Conservation (phyloP, 2,888 invertebrate genomes). For the Brachyptera risi region DNA sequence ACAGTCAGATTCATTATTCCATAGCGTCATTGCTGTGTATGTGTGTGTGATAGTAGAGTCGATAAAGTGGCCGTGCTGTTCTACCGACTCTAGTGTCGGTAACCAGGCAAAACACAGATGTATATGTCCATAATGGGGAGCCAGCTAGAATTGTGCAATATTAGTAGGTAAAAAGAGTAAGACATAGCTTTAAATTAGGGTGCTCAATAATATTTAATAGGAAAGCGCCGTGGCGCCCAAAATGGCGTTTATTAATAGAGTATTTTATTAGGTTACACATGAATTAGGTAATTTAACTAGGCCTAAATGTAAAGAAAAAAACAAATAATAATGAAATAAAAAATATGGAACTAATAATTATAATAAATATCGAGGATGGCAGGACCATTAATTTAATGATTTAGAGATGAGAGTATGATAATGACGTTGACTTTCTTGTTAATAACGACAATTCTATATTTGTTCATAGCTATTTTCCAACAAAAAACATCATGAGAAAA, state of each 20-base stretch:
- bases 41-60: neutral
- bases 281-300: constrained; percentile 32
- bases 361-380: constrained; percentile 28
- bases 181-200: constrained; percentile 35
- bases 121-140: neutral
- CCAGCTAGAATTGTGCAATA: constrained; percentile 35
- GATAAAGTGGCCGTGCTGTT: no score
- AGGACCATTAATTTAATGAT: constrained; percentile 33
- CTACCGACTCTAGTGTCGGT: no score
- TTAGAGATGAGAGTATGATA: constrained; percentile 28
- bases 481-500: constrained; percentile 28
- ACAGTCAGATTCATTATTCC: constrained; percentile 3
- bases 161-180: constrained; percentile 32
- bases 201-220: constrained; percentile 35
- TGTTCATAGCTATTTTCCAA: constrained; percentile 35
- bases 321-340: constrained; percentile 19
- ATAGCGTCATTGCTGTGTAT: neutral
- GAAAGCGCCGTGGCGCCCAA: no score
- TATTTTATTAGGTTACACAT: constrained; percentile 35
- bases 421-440: constrained; percentile 28
- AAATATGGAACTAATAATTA: constrained; percentile 11
- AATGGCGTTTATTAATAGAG: constrained; percentile 26
- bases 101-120: neutral
- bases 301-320: constrained; percentile 33
- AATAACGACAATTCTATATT: constrained; percentile 32